These are phyloP conservation scores for Syritta pipiens DNA, from an alignment of 2,888 invertebrate species.

Conservation along the genomic window DNA sequence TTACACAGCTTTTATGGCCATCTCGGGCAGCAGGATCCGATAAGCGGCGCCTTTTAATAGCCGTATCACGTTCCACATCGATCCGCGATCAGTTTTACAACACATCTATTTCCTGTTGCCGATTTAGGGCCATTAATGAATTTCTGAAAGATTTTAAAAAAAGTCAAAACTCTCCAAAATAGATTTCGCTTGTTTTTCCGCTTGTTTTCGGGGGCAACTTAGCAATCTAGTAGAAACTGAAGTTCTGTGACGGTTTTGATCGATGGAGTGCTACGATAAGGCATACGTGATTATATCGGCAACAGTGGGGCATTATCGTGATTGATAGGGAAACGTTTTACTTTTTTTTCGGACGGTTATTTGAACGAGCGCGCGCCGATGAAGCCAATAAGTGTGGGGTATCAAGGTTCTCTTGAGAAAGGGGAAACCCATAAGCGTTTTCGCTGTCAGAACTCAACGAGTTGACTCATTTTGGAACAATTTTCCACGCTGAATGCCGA, in stretches of 20 bases:
- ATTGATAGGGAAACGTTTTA: constrained; percentile 1
- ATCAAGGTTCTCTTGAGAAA: too few relatives aligned
- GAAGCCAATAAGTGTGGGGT: too few relatives aligned
- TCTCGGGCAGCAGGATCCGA: neutral
- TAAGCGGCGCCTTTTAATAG: constrained; percentile 24
- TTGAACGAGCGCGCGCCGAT: constrained; percentile 10
- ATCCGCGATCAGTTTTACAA: constrained; percentile 10
- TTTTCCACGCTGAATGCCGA: too few relatives aligned
- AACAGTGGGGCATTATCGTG: neutral
- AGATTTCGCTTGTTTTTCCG: too few relatives aligned
- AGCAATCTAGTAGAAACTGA: neutral
- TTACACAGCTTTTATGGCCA: constrained; percentile 19
- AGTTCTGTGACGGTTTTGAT: neutral
- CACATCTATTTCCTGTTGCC: neutral
- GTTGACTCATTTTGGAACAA: too few relatives aligned
- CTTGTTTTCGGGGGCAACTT: neutral
- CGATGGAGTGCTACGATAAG: constrained; percentile 1
- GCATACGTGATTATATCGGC: neutral
- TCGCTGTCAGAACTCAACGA: too few relatives aligned
- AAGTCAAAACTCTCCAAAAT: too few relatives aligned
- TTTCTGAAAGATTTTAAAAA: too few relatives aligned
- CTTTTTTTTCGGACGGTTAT: too few relatives aligned
- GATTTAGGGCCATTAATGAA: neutral
- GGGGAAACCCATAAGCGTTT: neutral
- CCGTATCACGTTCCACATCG: constrained; percentile 31